These are phyloP conservation scores for Sphaerodactylus townsendi DNA, from an alignment of 2,113 vertebrate species.

Conservation along the genomic window DNA sequence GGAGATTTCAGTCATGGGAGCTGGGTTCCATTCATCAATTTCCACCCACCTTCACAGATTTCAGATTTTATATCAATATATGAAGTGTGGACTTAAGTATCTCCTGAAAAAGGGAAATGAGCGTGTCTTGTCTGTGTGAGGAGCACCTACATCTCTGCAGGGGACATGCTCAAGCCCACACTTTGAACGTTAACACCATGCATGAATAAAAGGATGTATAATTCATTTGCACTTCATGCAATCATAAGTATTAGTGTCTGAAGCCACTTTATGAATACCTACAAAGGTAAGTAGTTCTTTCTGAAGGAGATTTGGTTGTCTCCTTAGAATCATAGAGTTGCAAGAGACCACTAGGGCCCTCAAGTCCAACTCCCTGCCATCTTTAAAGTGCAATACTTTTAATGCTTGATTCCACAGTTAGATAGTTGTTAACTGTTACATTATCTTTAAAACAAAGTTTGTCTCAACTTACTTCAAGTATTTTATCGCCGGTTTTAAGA, in stretches of 20 bases:
- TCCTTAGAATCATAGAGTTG: too few relatives aligned
- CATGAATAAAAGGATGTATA: background rate
- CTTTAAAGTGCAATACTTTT: constrained; percentile 10
- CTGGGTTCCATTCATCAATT: too few relatives aligned
- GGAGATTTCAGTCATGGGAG: too few relatives aligned
- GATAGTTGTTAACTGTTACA: constrained; percentile 2
- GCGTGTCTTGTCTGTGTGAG: background rate
- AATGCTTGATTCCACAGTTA: constrained; percentile 15
- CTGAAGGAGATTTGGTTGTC: background rate
- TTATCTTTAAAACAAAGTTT: constrained; percentile 37
- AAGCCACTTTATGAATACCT: background rate
- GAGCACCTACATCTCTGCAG: background rate
- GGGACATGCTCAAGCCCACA: background rate
- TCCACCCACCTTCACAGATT: too few relatives aligned
- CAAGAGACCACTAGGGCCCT: too few relatives aligned
- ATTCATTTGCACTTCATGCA: background rate
- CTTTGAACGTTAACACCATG: background rate
- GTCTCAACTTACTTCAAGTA: constrained; percentile 86
- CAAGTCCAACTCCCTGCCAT: too few relatives aligned
- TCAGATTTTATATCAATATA: background rate
- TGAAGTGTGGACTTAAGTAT: background rate
- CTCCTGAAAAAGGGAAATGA: background rate
- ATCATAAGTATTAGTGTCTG: background rate
- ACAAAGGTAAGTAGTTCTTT: background rate
- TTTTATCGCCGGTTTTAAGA: constrained; percentile 97